phyloP scores from a whole-genome alignment of 2,888 invertebrate species.

The Patella ulyssiponensis region DNA sequence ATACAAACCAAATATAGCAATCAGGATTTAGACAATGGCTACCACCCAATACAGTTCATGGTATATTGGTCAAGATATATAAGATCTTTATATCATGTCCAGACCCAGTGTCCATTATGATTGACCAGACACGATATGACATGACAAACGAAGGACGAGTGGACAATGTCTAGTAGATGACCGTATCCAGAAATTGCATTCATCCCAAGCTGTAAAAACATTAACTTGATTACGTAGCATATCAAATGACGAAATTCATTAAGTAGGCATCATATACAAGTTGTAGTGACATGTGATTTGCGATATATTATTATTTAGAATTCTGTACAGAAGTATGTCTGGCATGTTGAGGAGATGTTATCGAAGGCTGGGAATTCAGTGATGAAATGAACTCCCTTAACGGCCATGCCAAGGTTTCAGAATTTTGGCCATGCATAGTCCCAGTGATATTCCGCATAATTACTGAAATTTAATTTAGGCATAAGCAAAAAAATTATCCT shows the following conservation, averaged over 20 bases:
- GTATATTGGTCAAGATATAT: constrained; percentile 7
- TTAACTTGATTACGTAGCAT: constrained; percentile 1
- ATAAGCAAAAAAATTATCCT: too few relatives aligned
- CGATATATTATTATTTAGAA: too few relatives aligned
- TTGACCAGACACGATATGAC: constrained; percentile 8
- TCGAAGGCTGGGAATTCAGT: too few relatives aligned
- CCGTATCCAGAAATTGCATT: background rate
- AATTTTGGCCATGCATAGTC: too few relatives aligned
- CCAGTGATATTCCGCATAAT: too few relatives aligned
- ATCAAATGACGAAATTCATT: constrained; percentile 7
- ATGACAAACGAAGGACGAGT: background rate
- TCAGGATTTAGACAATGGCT: background rate
- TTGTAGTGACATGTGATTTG: too few relatives aligned
- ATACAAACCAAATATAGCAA: too few relatives aligned
- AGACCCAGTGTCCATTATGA: background rate
- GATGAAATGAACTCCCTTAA: too few relatives aligned
- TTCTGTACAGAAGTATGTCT: too few relatives aligned
- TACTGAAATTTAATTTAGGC: too few relatives aligned
- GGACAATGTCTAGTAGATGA: constrained; percentile 9
- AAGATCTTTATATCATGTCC: background rate
- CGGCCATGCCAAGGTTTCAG: too few relatives aligned
- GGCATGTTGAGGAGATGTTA: too few relatives aligned
- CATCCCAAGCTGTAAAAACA: constrained; percentile 1
- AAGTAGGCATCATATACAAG: background rate
- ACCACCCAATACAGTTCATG: background rate